phyloP scores from a whole-genome alignment of 1,140 invertebrate genomes.

The Riptortus pedestris region DNA sequence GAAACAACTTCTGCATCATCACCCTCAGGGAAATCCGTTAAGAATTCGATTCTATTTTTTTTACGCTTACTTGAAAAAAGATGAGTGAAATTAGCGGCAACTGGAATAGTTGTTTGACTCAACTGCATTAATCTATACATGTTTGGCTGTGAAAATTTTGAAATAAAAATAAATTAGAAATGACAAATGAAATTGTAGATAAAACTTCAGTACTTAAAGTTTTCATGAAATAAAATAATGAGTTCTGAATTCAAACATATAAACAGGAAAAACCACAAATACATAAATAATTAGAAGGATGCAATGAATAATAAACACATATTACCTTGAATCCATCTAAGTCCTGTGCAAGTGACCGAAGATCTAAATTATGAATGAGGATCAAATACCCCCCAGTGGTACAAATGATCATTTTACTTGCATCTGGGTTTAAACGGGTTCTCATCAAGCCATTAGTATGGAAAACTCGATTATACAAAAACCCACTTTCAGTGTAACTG shows the following conservation, averaged over 20 bases:
- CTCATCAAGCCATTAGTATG: slow-evolving; percentile 76
- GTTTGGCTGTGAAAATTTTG: slow-evolving; percentile 55
- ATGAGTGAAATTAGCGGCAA: slow-evolving; percentile 64
- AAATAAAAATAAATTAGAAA: not conserved
- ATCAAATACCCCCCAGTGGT: slow-evolving; percentile 82
- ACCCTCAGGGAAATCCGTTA: slow-evolving; percentile 74
- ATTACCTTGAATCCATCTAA: slow-evolving; percentile 72
- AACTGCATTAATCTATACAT: slow-evolving; percentile 82
- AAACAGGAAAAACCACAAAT: too few relatives aligned
- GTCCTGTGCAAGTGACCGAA: slow-evolving; percentile 66
- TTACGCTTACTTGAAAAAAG: slow-evolving; percentile 62
- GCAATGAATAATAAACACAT: too few relatives aligned
- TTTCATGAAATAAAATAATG: too few relatives aligned
- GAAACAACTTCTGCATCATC: slow-evolving; percentile 84
- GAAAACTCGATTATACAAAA: slow-evolving; percentile 71
- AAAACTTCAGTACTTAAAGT: not conserved
- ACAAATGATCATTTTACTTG: slow-evolving; percentile 77
- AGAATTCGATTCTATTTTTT: slow-evolving; percentile 76
- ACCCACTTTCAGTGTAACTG: slow-evolving; percentile 61
- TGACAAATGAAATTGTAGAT: not conserved
- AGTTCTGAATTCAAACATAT: too few relatives aligned
- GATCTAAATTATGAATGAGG: slow-evolving; percentile 77
- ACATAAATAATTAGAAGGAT: too few relatives aligned
- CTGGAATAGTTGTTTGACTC: slow-evolving; percentile 65
- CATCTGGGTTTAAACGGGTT: slow-evolving; percentile 72